Conservation (phyloP, 2,888 invertebrate genomes). For the Drosophila diplacantha region DNA sequence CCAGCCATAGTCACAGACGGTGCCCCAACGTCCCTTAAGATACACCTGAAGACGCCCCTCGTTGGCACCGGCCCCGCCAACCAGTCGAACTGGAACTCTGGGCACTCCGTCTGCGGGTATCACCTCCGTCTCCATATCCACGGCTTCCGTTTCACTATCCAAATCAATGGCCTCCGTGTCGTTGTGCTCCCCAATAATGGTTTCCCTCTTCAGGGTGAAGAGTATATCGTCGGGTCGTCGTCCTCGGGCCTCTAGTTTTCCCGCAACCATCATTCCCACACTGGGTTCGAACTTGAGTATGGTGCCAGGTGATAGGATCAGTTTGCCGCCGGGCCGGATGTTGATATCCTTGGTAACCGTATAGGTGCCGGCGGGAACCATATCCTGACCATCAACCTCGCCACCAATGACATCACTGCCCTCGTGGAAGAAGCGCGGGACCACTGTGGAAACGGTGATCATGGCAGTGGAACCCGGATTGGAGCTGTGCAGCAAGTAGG, state of each 20-base stretch:
- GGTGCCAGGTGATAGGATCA: constrained; percentile 92
- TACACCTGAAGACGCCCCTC: constrained; percentile 94
- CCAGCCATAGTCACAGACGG: constrained; percentile 98
- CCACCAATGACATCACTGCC: constrained; percentile 89
- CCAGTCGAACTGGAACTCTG: constrained; percentile 85
- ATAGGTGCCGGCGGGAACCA: constrained; percentile 90
- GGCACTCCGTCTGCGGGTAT: constrained; percentile 81
- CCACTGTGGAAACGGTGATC: constrained; percentile 86
- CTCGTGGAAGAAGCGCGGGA: constrained; percentile 86
- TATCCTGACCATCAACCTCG: constrained; percentile 94
- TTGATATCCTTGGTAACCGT: constrained; percentile 96
- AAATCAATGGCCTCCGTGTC: constrained; percentile 79
- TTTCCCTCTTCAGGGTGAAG: constrained; percentile 88
- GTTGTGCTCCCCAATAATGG: constrained; percentile 82
- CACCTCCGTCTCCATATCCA: constrained; percentile 80
- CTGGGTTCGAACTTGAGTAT: constrained; percentile 93
- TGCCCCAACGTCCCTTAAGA: constrained; percentile 94
- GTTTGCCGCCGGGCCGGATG: constrained; percentile 93
- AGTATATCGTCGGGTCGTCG: constrained; percentile 87
- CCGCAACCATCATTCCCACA: constrained; percentile 97
- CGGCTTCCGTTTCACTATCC: constrained; percentile 74
- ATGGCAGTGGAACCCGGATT: constrained; percentile 92
- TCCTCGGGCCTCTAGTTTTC: constrained; percentile 90
- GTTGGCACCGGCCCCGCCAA: constrained; percentile 87
- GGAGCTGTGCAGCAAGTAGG: constrained; percentile 92